Evolutionary conservation across 1,140 invertebrate species (phyloP).

Genomic region (Harpegnathos saltator): DNA sequence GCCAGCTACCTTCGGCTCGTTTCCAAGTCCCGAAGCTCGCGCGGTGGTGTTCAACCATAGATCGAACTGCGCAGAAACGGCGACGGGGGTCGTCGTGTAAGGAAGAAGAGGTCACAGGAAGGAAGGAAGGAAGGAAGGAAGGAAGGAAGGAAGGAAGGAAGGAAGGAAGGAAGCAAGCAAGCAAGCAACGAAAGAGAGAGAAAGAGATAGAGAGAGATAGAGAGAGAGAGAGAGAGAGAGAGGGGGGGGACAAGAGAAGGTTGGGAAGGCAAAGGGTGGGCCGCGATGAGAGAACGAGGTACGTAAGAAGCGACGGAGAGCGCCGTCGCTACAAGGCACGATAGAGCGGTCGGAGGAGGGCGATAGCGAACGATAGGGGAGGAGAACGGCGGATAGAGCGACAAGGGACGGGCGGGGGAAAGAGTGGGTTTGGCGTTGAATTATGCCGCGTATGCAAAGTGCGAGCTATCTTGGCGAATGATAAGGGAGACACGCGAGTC

Average conservation of each 20-base stretch:
- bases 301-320: constrained; percentile 45
- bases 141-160: constrained; percentile 24
- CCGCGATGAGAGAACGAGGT: constrained; percentile 21
- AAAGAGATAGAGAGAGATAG: background rate
- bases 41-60: constrained; percentile 55
- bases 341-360: constrained; percentile 21
- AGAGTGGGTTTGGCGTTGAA: constrained; percentile 79
- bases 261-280: background rate
- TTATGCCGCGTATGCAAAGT: constrained; percentile 84
- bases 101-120: constrained; percentile 47
- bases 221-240: background rate
- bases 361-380: constrained; percentile 22
- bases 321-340: constrained; percentile 1
- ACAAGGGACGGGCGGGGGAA: background rate
- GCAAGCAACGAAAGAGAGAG: background rate
- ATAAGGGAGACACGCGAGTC: constrained; percentile 84
- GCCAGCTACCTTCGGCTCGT: constrained; percentile 36
- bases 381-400: constrained; percentile 12
- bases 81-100: constrained; percentile 38
- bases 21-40: constrained; percentile 47
- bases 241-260: background rate
- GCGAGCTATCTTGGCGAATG: constrained; percentile 83
- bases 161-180: constrained; percentile 7
- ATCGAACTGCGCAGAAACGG: constrained; percentile 67
- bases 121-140: constrained; percentile 9